These are phyloP conservation scores for Bursaphelenchus mucronatus DNA, from an alignment of 1,140 invertebrate genomes.

Conservation along the genomic window DNA sequence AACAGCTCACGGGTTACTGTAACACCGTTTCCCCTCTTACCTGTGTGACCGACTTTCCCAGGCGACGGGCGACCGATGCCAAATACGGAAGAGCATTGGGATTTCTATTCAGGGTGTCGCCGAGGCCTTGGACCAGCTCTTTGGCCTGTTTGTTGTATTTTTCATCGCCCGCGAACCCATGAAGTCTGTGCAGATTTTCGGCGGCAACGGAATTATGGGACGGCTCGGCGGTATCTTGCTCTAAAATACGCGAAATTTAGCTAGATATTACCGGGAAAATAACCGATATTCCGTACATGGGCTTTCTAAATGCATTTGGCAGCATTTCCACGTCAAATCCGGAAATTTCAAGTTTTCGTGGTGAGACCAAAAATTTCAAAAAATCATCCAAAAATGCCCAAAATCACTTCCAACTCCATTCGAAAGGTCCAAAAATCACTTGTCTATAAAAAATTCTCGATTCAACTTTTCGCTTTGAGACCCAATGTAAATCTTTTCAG, in stretches of 20 bases:
- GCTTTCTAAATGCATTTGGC: background rate
- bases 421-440: constrained; percentile 38
- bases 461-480: too few species aligned
- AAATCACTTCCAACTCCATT: constrained; percentile 37
- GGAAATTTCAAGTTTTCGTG: too few species aligned
- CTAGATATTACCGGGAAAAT: background rate
- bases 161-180: constrained; percentile 68
- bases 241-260: constrained; percentile 63
- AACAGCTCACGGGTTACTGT: background rate
- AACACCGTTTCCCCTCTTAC: background rate
- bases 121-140: constrained; percentile 37
- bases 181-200: constrained; percentile 74
- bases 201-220: constrained; percentile 83
- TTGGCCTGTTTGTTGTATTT: constrained; percentile 30
- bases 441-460: constrained; percentile 63
- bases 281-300: constrained; percentile 12
- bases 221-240: constrained; percentile 87
- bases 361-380: too few species aligned
- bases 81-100: constrained; percentile 36
- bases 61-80: background rate
- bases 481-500: too few species aligned
- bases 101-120: constrained; percentile 33
- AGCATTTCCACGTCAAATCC: too few species aligned
- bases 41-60: background rate
- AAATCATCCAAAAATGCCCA: too few species aligned